Base-by-base conservation (phyloP, 2,113 vertebrate genomes). In the Hippocampus zosterae region DNA sequence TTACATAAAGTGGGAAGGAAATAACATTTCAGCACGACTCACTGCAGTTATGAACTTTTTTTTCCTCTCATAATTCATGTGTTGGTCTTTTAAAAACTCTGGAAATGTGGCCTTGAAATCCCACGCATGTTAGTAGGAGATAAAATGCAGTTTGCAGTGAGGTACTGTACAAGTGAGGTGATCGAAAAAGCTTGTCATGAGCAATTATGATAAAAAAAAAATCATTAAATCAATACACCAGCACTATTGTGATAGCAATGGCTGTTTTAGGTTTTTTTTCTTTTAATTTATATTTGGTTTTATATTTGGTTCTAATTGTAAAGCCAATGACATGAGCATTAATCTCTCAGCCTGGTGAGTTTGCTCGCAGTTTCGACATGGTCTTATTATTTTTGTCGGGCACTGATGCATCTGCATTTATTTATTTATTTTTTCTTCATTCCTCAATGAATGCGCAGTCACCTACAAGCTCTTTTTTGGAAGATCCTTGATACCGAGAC, bases 401-500 rank as follows among this genome's bases (percentile, higher is more conserved):
- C 11, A 42, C 37, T 19, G 37, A 41, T 63, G 61, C 46, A 3
- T 27, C 42, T 5, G 4, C 18, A 33, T 40, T 62, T 15, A 25
- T 40, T 62, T 15, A 5, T n/a, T 21, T 10, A 5, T 37, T 37
- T 67, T 40, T 21, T 52, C 2, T 44, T 46, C 65, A 52, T 29
- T 27, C 11, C 12, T 19, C 27, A 50, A 50, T 33, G 12, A 41
- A 65, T 71, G 69, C 67, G 77, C 25, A 27, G 55, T 48, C 67
- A 77, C 73, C 75, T 65, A 67, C 72, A 65, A 23, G 25, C 73
- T 73, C 65, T 59, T 79, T 79, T 77, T 73, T 69, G 8, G 6
- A 63, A 61, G 57, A 76, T 80, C 77, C 79, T 37, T 15, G 44
- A 66, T 74, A 64, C 71, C 61, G 48, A 25, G 53, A 61, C 5